Base-by-base conservation (phyloP, 2,888 invertebrate genomes). In the Polylopha cassiicola region DNA sequence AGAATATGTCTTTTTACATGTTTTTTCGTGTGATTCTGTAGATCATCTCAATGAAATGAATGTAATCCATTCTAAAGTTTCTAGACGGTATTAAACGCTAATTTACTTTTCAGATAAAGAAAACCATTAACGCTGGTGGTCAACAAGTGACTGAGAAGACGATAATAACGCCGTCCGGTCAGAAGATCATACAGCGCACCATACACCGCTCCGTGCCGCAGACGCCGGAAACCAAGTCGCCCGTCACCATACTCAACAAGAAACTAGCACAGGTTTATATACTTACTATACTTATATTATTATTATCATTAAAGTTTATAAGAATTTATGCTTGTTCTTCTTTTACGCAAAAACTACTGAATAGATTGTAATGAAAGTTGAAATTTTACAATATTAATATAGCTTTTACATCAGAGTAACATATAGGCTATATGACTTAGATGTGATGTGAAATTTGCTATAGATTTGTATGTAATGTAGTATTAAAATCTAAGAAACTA, bases 101-200 rank as follows among this genome's bases (percentile, higher is more conserved):
- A 10, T 37, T 11, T 28, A n/a, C 4, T 32, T 20, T 39, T 8
- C 43, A 80, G 77, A 53, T 73, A 29, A 80, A 69, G 60, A 81
- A 76, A 51, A 65, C 74, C 1, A 70, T 66, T 22, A 63, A 67
- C 1, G 54, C 75, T 0, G 61, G 67, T 2, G 76, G 78, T 2
- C 82, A 81, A 41, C 81, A 82, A 42, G 81, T 86, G 20, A 84
- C 85, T 1, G 86, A 86, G 54, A 86, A 86, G 57, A 86, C 86
- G 0, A 86, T 86, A 37, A 85, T 86, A 21, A 86, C 86, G 8
- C 86, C 86, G 0, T 86, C 85, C 1, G 86, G 86, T n/a, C 86
- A 86, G 58, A 86, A 84, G 56, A 86, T 86, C 29, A 86, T 86
- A 32, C 86, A 86, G 50, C 72, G 86, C 20, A 84, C 85, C 1